A percentile compares a stretch with the other conserved stretches of the same genome.
Conservation (phyloP, 2,888 invertebrate genomes). For the Drosophila buzzatii region DNA sequence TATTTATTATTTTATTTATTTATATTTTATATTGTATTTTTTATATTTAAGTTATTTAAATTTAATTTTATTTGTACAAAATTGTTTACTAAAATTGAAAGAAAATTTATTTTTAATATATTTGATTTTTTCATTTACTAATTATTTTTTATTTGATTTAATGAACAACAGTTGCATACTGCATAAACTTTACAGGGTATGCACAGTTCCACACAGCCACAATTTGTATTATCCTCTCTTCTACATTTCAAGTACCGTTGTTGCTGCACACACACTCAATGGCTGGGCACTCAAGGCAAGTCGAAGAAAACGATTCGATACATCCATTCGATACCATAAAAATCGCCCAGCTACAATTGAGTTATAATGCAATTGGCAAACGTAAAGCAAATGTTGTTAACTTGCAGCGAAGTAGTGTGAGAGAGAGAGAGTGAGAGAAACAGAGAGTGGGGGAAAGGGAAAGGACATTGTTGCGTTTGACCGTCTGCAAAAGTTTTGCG, state of each 20-base stretch:
- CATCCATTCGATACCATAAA: constrained; percentile 55
- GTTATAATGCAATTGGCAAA: constrained; percentile 81
- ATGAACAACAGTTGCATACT: not conserved
- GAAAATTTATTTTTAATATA: not conserved
- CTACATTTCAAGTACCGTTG: not conserved
- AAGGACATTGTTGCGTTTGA: constrained; percentile 69
- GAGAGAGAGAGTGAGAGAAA: not conserved
- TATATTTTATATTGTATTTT: too few relatives aligned
- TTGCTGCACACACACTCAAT: constrained; percentile 25
- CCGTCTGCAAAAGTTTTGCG: constrained; percentile 54
- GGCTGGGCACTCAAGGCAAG: constrained; percentile 33
- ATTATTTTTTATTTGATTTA: not conserved
- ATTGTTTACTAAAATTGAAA: not conserved
- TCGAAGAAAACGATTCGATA: constrained; percentile 48
- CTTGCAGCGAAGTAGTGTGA: constrained; percentile 37
- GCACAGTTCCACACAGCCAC: not conserved
- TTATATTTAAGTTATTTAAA: too few relatives aligned
- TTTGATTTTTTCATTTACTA: not conserved
- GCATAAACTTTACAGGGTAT: constrained; percentile 1
- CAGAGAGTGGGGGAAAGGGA: constrained; percentile 1
- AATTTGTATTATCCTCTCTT: not conserved
- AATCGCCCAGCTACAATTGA: constrained; percentile 78
- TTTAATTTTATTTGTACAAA: too few relatives aligned
- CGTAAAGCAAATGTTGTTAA: constrained; percentile 79
- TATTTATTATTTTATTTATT: too few relatives aligned